Evolutionary conservation across 2,113 vertebrate species (phyloP).

Genomic region (Okapia johnstoni): DNA sequence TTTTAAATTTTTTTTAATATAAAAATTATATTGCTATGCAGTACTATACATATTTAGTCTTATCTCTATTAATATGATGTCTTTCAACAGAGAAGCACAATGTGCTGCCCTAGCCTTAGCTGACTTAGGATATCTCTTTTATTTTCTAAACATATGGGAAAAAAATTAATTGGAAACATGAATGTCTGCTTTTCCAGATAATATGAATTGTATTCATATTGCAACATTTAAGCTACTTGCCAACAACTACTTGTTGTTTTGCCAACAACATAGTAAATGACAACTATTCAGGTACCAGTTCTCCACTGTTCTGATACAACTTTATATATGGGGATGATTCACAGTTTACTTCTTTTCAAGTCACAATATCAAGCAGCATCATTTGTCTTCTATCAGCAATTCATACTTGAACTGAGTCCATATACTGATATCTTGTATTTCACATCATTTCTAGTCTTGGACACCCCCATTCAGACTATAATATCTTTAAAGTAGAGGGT

Average conservation of each 20-base stretch:
- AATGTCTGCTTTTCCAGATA: background rate
- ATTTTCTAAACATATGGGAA: background rate
- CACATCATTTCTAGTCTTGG: background rate
- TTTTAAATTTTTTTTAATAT: background rate
- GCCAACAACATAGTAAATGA: constrained; percentile 47
- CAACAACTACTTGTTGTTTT: constrained; percentile 36
- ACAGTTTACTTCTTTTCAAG: constrained; percentile 60
- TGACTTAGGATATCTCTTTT: background rate
- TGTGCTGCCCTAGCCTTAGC: background rate
- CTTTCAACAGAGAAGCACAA: background rate
- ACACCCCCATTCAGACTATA: background rate
- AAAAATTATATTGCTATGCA: background rate
- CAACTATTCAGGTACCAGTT: constrained; percentile 65
- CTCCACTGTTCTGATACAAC: constrained; percentile 54
- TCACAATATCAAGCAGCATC: constrained; percentile 62
- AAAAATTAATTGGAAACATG: background rate
- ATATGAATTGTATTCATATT: background rate
- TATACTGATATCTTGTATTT: background rate
- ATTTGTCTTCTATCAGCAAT: constrained; percentile 65
- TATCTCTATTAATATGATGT: background rate
- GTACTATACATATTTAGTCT: background rate
- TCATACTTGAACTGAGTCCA: constrained; percentile 31
- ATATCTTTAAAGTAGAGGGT: background rate
- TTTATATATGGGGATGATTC: constrained; percentile 62
- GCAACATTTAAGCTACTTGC: background rate